Evolutionary conservation across 2,888 invertebrate genomes (phyloP).

Genomic region (Pristionchus maxplancki): DNA sequence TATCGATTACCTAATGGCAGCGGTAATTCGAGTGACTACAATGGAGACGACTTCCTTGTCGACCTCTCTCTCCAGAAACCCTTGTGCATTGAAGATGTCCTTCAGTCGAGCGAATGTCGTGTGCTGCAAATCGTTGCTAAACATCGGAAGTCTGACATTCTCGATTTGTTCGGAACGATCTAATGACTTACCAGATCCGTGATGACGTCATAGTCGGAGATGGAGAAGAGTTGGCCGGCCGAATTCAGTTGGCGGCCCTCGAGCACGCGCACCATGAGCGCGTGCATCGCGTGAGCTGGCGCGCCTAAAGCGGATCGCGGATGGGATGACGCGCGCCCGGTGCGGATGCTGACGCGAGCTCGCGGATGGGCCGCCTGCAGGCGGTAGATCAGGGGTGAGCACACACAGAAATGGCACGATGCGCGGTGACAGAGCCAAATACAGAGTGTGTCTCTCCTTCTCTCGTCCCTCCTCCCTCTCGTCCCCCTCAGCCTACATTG

Average conservation of each 20-base stretch:
- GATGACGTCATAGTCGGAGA: conserved; percentile 90
- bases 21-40: conserved; percentile 91
- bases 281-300: conserved; percentile 84
- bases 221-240: conserved; percentile 92
- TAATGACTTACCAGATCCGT: conserved; percentile 83
- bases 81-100: conserved; percentile 88
- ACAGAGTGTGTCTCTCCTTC: background rate
- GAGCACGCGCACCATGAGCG: conserved; percentile 91
- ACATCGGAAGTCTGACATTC: background rate
- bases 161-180: too few species aligned
- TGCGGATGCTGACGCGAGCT: background rate
- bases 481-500: conserved; percentile 14
- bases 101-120: conserved; percentile 85
- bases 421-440: conserved; percentile 15
- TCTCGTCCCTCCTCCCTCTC: background rate
- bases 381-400: background rate
- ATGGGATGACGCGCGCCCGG: background rate
- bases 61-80: conserved; percentile 85
- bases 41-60: conserved; percentile 93
- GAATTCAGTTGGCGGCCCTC: conserved; percentile 90
- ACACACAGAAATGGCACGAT: conserved; percentile 3
- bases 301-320: background rate
- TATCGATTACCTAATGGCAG: conserved; percentile 86
- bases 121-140: conserved; percentile 60
- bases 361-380: background rate